A percentile compares a stretch with the other conserved stretches of the same genome.
These are phyloP conservation scores for Actinemys pallida DNA, from an alignment of 2,113 vertebrate genomes.

Conservation along the genomic window DNA sequence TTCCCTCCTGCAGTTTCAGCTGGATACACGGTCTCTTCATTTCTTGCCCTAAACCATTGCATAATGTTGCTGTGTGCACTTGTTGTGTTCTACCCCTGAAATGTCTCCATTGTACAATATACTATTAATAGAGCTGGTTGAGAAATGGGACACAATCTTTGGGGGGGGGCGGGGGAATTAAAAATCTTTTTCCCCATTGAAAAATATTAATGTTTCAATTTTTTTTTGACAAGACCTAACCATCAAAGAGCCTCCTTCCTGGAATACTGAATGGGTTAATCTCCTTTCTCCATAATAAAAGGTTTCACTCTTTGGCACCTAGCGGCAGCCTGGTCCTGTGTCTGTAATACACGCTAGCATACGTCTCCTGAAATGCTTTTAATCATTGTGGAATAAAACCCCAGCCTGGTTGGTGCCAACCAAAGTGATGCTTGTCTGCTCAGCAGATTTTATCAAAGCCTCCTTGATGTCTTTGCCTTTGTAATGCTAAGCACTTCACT, in stretches of 20 bases:
- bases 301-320: constrained; percentile 69
- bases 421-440: constrained; percentile 74
- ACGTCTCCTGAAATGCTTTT: constrained; percentile 66
- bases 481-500: constrained; percentile 76
- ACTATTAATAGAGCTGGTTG: not conserved
- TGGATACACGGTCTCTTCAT: not conserved
- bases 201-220: not conserved
- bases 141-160: not conserved
- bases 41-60: not conserved
- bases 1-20: not conserved
- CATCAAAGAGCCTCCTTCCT: not conserved
- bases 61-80: not conserved
- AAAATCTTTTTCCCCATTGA: not conserved
- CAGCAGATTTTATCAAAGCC: constrained; percentile 79
- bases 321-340: constrained; percentile 39
- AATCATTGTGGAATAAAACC: constrained; percentile 72
- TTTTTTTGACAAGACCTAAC: not conserved
- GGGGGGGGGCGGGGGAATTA: not conserved
- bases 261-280: constrained; percentile 43
- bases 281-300: constrained; percentile 44
- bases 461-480: constrained; percentile 76
- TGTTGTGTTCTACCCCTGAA: not conserved
- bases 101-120: not conserved
- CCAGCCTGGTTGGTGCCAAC: constrained; percentile 72
- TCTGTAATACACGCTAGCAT: constrained; percentile 62